Percentiles rank a stretch among this genome's conserved stretches.
These are phyloP conservation scores for Psococerastis gibbosa DNA, from an alignment of 2,888 invertebrate species.

Conservation along the genomic window DNA sequence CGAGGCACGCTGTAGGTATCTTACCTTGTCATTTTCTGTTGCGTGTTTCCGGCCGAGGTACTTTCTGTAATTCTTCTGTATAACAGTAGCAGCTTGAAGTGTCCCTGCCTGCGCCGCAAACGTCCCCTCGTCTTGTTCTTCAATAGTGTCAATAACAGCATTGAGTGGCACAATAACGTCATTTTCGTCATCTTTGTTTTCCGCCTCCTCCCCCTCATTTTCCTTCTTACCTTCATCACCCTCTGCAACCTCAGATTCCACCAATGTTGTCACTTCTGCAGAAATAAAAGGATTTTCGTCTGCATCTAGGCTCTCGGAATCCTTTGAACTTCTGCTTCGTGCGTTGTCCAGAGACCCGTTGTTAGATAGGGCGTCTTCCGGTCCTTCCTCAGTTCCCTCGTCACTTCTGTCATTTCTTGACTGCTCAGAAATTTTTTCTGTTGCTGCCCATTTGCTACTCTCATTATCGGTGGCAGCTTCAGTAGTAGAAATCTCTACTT, in stretches of 20 bases:
- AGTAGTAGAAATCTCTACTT: too few species aligned
- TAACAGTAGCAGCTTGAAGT: constrained; percentile 30
- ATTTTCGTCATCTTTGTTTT: neutral
- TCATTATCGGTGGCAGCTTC: too few species aligned
- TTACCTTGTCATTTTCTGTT: too few species aligned
- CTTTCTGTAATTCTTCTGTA: constrained; percentile 36
- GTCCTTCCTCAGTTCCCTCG: constrained; percentile 18
- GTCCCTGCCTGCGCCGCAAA: neutral
- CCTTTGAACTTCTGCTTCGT: neutral
- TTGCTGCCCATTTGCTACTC: too few species aligned
- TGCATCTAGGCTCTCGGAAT: neutral
- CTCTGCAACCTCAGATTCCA: neutral
- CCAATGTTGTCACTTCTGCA: constrained; percentile 3
- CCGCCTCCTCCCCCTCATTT: neutral
- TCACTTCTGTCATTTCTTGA: constrained; percentile 13
- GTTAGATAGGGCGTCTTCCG: constrained; percentile 18
- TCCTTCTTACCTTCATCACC: neutral
- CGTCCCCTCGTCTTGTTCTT: neutral
- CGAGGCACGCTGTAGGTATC: neutral
- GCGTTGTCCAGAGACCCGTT: too few species aligned
- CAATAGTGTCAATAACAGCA: neutral
- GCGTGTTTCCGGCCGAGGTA: constrained; percentile 23
- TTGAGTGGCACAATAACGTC: neutral
- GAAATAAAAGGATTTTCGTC: constrained; percentile 5
- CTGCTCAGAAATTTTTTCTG: too few species aligned